phyloP scores from a whole-genome alignment of 2,797 vertebrate genomes.

The Malurus splendens region DNA sequence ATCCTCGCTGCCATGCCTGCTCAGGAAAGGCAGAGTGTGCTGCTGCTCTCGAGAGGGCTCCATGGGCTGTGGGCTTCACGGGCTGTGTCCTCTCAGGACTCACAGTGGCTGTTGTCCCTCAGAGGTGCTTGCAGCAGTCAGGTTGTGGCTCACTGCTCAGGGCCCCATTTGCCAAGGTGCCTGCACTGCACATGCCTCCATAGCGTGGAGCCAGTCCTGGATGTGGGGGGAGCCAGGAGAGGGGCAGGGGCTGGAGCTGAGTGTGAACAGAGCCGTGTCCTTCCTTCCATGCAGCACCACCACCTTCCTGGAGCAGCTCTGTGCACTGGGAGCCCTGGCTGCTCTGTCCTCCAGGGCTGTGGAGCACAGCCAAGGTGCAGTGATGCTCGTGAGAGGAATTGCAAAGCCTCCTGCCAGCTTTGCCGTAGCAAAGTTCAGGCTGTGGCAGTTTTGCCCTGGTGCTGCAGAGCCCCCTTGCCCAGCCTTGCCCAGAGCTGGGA shows the following conservation, averaged over 20 bases:
- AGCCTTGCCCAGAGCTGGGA: not conserved
- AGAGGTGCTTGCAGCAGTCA: not conserved
- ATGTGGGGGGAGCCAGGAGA: fast-evolving
- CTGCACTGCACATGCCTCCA: fast-evolving
- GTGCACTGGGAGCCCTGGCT: not conserved
- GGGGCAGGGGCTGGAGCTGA: fast-evolving
- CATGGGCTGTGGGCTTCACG: fast-evolving
- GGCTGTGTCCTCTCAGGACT: fast-evolving
- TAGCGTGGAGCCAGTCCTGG: not conserved
- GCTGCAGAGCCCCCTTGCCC: not conserved
- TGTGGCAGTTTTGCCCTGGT: not conserved
- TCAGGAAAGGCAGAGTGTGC: not conserved
- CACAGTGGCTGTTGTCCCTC: not conserved
- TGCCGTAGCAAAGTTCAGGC: not conserved
- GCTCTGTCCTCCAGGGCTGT: conserved; percentile 18
- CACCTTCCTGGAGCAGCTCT: not conserved
- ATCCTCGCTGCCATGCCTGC: fast-evolving
- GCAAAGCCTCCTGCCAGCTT: not conserved
- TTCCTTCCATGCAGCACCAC: not conserved
- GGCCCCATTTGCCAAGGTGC: not conserved
- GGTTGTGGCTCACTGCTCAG: not conserved
- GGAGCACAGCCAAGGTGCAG: conserved; percentile 40
- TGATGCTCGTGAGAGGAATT: conserved; percentile 25
- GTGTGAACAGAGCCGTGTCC: not conserved
- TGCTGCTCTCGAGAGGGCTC: not conserved